phyloP scores from a whole-genome alignment of 2,113 vertebrate species.

The Pluvialis apricaria region DNA sequence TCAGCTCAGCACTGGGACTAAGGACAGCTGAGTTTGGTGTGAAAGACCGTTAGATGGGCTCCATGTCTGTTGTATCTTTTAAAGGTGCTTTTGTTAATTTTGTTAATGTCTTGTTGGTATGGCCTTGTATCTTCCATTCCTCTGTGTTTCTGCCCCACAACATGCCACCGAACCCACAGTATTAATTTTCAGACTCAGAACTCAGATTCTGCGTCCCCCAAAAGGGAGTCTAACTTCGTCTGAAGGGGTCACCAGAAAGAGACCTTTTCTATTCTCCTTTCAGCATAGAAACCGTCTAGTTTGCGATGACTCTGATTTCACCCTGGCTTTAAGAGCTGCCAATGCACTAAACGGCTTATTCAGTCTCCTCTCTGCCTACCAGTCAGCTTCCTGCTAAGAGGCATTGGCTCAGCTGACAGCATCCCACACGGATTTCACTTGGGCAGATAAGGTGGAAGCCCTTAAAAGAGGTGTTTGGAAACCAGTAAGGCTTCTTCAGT shows the following conservation, averaged over 20 bases:
- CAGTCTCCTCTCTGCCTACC: not conserved
- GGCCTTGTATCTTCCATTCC: not conserved
- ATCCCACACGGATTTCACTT: not conserved
- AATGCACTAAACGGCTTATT: not conserved
- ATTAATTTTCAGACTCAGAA: not conserved
- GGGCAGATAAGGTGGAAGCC: not conserved
- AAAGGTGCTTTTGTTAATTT: not conserved
- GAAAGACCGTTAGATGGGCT: not conserved
- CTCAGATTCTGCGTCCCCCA: not conserved
- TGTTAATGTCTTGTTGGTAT: not conserved
- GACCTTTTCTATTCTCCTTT: not conserved
- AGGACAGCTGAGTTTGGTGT: not conserved
- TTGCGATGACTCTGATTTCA: not conserved
- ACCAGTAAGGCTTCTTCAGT: not conserved
- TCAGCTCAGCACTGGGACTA: not conserved
- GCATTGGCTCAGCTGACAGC: not conserved
- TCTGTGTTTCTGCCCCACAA: not conserved
- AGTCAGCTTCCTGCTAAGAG: not conserved
- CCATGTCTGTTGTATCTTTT: not conserved
- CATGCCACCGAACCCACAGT: not conserved
- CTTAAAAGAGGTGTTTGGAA: not conserved
- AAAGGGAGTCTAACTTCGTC: not conserved
- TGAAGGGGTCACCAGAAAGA: not conserved
- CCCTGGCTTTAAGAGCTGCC: not conserved
- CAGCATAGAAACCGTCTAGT: not conserved